phyloP scores from a whole-genome alignment of 1,140 invertebrate genomes.

The Trinorchestia longiramus region DNA sequence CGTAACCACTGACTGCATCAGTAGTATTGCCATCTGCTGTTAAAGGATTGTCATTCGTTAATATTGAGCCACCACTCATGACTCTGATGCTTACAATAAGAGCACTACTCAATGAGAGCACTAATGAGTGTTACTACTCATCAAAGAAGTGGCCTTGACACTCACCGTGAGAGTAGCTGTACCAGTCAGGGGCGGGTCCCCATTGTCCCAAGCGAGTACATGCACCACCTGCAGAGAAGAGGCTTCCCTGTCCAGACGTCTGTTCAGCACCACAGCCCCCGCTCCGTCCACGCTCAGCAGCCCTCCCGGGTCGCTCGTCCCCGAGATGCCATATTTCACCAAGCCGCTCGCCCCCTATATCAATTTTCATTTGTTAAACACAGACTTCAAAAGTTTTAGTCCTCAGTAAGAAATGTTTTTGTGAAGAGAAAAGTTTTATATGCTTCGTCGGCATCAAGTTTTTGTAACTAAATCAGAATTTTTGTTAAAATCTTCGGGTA shows the following conservation, averaged over 20 bases:
- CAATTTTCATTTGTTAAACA: not conserved
- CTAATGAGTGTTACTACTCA: not conserved
- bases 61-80: too few relatives aligned
- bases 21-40: too few relatives aligned
- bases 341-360: conserved; percentile 18
- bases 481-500: too few relatives aligned
- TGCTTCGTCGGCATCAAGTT: too few relatives aligned
- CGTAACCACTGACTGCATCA: too few relatives aligned
- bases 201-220: conserved; percentile 43
- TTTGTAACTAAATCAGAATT: too few relatives aligned
- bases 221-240: conserved; percentile 2
- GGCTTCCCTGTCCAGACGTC: conserved; percentile 37
- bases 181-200: conserved; percentile 22
- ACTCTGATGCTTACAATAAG: not conserved
- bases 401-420: too few relatives aligned
- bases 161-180: conserved; percentile 49
- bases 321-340: conserved; percentile 31
- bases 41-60: too few relatives aligned
- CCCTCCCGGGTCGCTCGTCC: not conserved
- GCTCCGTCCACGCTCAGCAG: conserved; percentile 1
- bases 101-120: not conserved
- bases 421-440: too few relatives aligned
- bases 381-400: too few relatives aligned
- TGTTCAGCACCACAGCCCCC: conserved; percentile 17
- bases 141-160: not conserved